phyloP scores from a whole-genome alignment of 1,140 invertebrate species.

The Drosophila melanica region DNA sequence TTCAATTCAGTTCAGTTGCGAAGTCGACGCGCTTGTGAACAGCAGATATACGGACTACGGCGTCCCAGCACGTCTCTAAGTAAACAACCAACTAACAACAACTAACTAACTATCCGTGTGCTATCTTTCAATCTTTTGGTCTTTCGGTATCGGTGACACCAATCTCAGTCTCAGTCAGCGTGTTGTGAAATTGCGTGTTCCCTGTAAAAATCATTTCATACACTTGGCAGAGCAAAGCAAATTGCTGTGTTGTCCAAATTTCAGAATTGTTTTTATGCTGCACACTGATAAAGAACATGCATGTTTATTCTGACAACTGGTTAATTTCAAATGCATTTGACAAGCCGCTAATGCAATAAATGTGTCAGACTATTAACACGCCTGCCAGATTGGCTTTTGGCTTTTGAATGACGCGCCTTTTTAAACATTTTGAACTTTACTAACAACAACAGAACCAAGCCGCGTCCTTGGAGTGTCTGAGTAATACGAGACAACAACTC shows the following conservation, averaged over 20 bases:
- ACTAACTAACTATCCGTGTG: conserved; percentile 45
- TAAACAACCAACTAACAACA: conserved; percentile 16
- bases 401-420: conserved; percentile 16
- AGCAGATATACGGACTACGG: conserved; percentile 43
- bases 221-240: conserved; percentile 40
- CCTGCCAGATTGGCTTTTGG: neutral
- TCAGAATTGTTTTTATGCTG: conserved; percentile 23
- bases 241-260: conserved; percentile 14
- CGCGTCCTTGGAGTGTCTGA: conserved; percentile 36
- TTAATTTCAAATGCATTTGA: neutral
- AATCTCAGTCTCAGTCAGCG: conserved; percentile 8
- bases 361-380: conserved; percentile 26
- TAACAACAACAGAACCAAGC: too few species aligned
- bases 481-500: conserved; percentile 1
- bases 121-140: conserved; percentile 46
- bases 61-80: conserved; percentile 40
- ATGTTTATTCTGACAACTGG: conserved; percentile 15
- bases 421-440: conserved; percentile 11
- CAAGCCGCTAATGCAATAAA: conserved; percentile 37
- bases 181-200: conserved; percentile 4
- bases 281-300: conserved; percentile 16
- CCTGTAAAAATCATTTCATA: neutral
- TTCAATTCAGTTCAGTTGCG: conserved; percentile 53
- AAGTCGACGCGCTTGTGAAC: conserved; percentile 69
- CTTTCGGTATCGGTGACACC: conserved; percentile 28